A percentile compares a stretch with the other conserved stretches of the same genome.
Evolutionary conservation across 1,140 invertebrate species (phyloP).

Genomic region (Aphelinus atriplicis): DNA sequence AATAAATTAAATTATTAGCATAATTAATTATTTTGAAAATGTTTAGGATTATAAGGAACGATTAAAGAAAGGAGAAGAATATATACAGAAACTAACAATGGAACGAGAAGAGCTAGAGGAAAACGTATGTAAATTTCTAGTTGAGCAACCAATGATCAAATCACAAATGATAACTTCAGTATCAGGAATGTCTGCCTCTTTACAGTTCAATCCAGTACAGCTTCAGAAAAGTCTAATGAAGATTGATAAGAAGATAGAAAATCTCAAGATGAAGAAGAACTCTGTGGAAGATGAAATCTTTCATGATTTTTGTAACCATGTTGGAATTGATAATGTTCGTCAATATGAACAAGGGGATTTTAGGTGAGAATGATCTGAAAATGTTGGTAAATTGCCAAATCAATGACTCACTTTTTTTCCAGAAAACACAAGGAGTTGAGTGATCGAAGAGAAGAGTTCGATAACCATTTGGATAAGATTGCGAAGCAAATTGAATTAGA

Average conservation of each 20-base stretch:
- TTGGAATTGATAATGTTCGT: slow-evolving; percentile 92
- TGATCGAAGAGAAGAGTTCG: slow-evolving; percentile 88
- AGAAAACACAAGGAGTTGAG: slow-evolving; percentile 89
- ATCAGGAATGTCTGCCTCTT: no score
- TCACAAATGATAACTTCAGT: no score
- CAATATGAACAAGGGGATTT: slow-evolving; percentile 96
- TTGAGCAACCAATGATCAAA: no score
- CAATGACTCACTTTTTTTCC: slow-evolving; percentile 17
- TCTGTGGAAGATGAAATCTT: slow-evolving; percentile 94
- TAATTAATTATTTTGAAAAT: no score
- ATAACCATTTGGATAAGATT: slow-evolving; percentile 92
- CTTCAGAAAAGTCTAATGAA: slow-evolving; percentile 46
- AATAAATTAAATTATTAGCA: no score
- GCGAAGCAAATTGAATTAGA: slow-evolving; percentile 94
- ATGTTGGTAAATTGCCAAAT: not conserved
- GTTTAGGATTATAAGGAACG: no score
- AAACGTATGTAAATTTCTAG: no score
- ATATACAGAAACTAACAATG: no score
- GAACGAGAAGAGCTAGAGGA: no score
- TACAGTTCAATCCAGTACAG: no score
- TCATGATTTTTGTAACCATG: slow-evolving; percentile 85
- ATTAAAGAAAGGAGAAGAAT: no score
- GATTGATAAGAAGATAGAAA: slow-evolving; percentile 21
- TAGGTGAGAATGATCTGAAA: slow-evolving; percentile 51
- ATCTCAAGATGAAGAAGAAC: slow-evolving; percentile 64